These are phyloP conservation scores for Mythimna loreyi DNA, from an alignment of 2,888 invertebrate genomes.

Conservation along the genomic window DNA sequence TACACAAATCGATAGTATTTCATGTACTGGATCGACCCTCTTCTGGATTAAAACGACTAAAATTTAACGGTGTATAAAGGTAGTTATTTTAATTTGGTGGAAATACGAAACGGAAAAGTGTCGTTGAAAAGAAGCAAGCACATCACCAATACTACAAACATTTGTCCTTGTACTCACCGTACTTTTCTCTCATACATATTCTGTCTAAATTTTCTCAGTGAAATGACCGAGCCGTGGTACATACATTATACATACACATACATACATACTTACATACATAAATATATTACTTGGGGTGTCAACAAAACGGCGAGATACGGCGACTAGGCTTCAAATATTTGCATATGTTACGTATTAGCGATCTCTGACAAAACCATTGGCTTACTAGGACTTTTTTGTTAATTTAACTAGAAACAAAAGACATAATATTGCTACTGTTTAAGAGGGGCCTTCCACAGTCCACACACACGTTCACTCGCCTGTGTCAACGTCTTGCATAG, in stretches of 20 bases:
- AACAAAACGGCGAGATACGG: neutral
- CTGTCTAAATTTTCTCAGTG: neutral
- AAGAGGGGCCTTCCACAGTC: too few species aligned
- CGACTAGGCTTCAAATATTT: conserved; percentile 17
- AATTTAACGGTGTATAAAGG: too few species aligned
- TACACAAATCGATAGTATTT: too few species aligned
- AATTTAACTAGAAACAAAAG: neutral
- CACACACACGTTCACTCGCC: too few species aligned
- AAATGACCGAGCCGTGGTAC: neutral
- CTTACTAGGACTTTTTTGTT: neutral
- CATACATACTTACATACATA: too few species aligned
- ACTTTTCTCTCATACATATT: conserved; percentile 22
- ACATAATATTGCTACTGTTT: too few species aligned
- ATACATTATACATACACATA: too few species aligned
- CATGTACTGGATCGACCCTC: too few species aligned
- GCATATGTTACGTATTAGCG: conserved; percentile 10
- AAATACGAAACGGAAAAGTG: neutral
- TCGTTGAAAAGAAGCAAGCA: neutral
- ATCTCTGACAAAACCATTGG: neutral
- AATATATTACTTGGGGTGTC: neutral
- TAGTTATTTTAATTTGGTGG: too few species aligned
- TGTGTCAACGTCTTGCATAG: too few species aligned
- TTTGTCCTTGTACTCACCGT: neutral
- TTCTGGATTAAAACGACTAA: too few species aligned
- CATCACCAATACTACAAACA: neutral